phyloP scores from a whole-genome alignment of 2,888 invertebrate genomes.

The Heteromyza rotundicornis region DNA sequence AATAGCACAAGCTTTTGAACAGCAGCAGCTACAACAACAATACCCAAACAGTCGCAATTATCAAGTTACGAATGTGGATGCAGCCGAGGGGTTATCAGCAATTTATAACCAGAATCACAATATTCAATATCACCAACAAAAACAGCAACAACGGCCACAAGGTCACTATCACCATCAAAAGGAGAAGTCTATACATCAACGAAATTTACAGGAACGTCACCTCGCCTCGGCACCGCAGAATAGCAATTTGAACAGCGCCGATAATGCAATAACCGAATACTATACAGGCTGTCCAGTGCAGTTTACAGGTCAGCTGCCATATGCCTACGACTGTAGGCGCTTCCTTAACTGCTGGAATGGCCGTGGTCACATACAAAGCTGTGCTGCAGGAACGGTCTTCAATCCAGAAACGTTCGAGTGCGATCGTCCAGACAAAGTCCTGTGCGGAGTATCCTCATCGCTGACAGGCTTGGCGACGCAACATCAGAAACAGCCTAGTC shows the following conservation, averaged over 20 bases:
- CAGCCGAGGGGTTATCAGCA: constrained; percentile 45
- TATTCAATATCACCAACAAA: constrained; percentile 11
- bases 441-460: constrained; percentile 63
- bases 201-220: constrained; percentile 20
- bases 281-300: constrained; percentile 62
- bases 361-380: constrained; percentile 68
- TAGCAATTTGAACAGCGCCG: constrained; percentile 33
- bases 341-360: constrained; percentile 74
- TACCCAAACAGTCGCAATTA: constrained; percentile 26
- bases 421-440: constrained; percentile 70
- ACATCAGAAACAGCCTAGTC: neutral
- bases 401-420: constrained; percentile 69
- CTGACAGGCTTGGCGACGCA: constrained; percentile 21
- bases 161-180: constrained; percentile 35
- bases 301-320: constrained; percentile 67
- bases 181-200: constrained; percentile 37
- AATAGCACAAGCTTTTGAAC: constrained; percentile 29
- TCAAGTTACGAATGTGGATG: constrained; percentile 22
- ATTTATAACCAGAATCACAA: constrained; percentile 17
- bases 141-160: constrained; percentile 20
- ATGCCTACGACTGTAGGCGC: constrained; percentile 69
- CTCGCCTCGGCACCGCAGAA: constrained; percentile 5
- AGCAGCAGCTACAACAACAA: constrained; percentile 28
- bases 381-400: constrained; percentile 72
- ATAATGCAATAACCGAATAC: constrained; percentile 42